These are phyloP conservation scores for Venusia cambrica DNA, from an alignment of 2,888 invertebrate genomes.

Conservation along the genomic window DNA sequence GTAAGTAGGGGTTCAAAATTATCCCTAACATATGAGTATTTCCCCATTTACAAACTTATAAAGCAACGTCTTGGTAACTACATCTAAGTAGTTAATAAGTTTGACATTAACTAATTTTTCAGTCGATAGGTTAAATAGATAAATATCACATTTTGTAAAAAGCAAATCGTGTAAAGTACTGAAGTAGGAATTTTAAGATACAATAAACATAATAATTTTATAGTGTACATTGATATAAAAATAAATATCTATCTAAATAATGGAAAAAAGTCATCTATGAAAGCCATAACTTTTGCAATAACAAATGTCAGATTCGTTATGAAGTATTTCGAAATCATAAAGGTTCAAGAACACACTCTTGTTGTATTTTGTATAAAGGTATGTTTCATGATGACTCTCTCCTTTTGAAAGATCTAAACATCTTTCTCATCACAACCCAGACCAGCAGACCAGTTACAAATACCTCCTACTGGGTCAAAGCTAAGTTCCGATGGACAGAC, in stretches of 20 bases:
- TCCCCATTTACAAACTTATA: neutral
- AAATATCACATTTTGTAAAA: slow-evolving; percentile 23
- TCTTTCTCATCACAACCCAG: slow-evolving; percentile 86
- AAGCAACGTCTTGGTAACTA: slow-evolving; percentile 21
- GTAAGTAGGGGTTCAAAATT: too few species aligned
- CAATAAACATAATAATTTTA: too few species aligned
- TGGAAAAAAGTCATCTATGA: neutral
- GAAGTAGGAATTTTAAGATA: too few species aligned
- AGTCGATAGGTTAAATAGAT: slow-evolving; percentile 26
- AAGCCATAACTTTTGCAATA: neutral
- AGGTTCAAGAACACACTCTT: too few species aligned
- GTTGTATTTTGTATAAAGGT: too few species aligned
- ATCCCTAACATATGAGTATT: slow-evolving; percentile 1
- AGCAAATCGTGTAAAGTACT: too few species aligned
- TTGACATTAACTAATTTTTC: slow-evolving; percentile 19
- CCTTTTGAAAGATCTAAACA: slow-evolving; percentile 12
- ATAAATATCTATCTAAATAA: slow-evolving; percentile 10
- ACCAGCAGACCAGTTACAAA: slow-evolving; percentile 94
- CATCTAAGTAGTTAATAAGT: slow-evolving; percentile 11
- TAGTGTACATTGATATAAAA: too few species aligned
- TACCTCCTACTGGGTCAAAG: slow-evolving; percentile 94
- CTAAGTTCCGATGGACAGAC: slow-evolving; percentile 92
- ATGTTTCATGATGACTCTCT: slow-evolving; percentile 7
- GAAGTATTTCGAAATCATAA: too few species aligned
- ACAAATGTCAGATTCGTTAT: neutral